Evolutionary conservation across 2,113 vertebrate genomes (phyloP).

Genomic region (Amphilophus citrinellus): DNA sequence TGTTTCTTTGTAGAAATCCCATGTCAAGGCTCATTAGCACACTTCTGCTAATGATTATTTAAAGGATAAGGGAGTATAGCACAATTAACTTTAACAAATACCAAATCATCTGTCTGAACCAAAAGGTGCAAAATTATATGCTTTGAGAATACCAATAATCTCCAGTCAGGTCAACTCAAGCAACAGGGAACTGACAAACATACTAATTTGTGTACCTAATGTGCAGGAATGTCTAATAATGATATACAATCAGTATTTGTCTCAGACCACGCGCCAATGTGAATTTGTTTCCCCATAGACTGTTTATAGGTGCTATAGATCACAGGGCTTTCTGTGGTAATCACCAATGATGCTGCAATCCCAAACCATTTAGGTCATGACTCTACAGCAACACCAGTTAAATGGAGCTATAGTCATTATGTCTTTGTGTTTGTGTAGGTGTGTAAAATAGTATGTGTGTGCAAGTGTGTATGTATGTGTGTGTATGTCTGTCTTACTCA

Average conservation of each 20-base stretch:
- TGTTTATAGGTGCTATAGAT: constrained; percentile 61
- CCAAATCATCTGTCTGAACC: not conserved
- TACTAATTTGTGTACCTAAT: constrained; percentile 8
- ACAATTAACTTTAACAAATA: constrained; percentile 3
- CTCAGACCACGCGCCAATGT: constrained; percentile 13
- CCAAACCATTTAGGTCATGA: constrained; percentile 66
- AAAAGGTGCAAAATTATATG: not conserved
- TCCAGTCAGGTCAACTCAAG: not conserved
- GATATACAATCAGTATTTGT: constrained; percentile 28
- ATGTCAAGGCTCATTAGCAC: not conserved
- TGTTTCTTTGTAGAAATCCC: not conserved
- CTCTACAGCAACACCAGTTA: constrained; percentile 41
- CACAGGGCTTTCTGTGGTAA: constrained; percentile 62
- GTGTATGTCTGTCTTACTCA: constrained; percentile 66
- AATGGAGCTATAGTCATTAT: constrained; percentile 67
- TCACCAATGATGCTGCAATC: constrained; percentile 71
- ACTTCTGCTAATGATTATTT: not conserved
- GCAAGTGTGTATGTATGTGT: not conserved
- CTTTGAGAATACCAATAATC: not conserved
- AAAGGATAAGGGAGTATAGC: not conserved
- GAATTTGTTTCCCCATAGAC: constrained; percentile 36
- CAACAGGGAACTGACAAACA: not conserved
- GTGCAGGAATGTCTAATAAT: constrained; percentile 9
- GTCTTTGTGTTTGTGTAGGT: constrained; percentile 23
- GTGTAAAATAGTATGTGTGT: not conserved